These are phyloP conservation scores for Pseudochirops corinnae DNA, from an alignment of 2,797 vertebrate genomes.

Conservation along the genomic window DNA sequence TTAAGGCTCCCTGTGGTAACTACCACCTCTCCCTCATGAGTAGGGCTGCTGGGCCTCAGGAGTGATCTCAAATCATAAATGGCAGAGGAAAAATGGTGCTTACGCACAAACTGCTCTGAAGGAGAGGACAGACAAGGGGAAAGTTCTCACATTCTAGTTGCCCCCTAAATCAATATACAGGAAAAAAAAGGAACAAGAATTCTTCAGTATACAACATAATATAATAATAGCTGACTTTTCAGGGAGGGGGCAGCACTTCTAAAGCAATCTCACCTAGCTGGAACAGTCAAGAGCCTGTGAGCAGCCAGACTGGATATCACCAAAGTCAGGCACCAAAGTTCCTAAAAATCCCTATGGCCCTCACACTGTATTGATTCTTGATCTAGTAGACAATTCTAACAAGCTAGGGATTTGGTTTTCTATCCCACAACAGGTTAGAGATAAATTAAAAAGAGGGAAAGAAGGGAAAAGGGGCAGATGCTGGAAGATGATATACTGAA, in stretches of 20 bases:
- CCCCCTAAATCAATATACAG: background rate
- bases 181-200: background rate
- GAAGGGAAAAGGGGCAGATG: background rate
- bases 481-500: background rate
- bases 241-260: background rate
- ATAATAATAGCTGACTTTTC: background rate
- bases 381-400: conserved; percentile 37
- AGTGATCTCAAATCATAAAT: background rate
- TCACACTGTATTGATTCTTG: conserved; percentile 18
- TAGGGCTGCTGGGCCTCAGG: background rate
- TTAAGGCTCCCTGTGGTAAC: background rate
- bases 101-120: background rate
- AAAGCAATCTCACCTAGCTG: background rate
- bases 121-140: background rate
- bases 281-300: background rate
- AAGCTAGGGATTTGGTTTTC: conserved; percentile 22
- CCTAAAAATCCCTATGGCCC: background rate
- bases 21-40: background rate
- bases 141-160: background rate
- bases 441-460: conserved; percentile 51
- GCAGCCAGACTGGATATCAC: background rate
- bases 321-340: background rate
- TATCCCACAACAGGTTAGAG: conserved; percentile 43
- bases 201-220: background rate
- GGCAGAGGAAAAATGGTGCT: background rate